Evolutionary conservation across 2,113 vertebrate species (phyloP), one percentile per base, ranked within the genome.

Genomic region (Illadopsis cleaveri): DNA sequence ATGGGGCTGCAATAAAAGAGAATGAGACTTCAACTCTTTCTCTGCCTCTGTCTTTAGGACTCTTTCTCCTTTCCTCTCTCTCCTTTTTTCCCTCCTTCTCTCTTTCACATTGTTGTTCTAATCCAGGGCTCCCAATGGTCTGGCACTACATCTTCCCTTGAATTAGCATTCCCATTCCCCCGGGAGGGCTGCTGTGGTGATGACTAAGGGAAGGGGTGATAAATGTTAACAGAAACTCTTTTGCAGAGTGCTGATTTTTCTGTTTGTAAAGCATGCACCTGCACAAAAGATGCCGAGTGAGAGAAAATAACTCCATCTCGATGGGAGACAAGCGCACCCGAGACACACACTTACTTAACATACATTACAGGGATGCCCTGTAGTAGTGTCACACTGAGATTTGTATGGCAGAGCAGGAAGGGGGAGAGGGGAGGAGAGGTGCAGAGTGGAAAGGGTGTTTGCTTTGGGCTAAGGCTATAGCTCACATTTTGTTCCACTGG

Each of bases 171-270:
- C 75, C 19, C 33, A 15, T 89, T 97, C 96, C 93, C 95, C 2
- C 0, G 91, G 86, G 97, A 97, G 79, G 80, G 82, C 90, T 80
- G 91, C 78, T 61, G 95, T 83, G 80, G 83, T 97, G 97, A 97
- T 97, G 97, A 97, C 94, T 96, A 97, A 98, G 96, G 97, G 86
- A 97, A 97, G 96, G 94, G 97, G 95, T 98, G 96, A 98, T 98
- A 97, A 98, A 98, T 98, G 96, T 97, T 97, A 98, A 98, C 96
- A 97, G 96, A 97, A 96, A 97, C 95, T 94, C 95, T 97, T 98
- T 97, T 88, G 89, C 96, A 97, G 95, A 97, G 96, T 97, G 98
- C 97, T 97, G 98, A 97, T 98, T 97, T 97, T 97, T 96, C 95
- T 95, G 91, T 97, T 97, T 97, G 95, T 95, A 97, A 96, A 97